A percentile compares a stretch with the other conserved stretches of the same genome.
Conservation (phyloP, 37 sponge, comb jelly and placozoan genomes). For the Lycopodina hypogea region DNA sequence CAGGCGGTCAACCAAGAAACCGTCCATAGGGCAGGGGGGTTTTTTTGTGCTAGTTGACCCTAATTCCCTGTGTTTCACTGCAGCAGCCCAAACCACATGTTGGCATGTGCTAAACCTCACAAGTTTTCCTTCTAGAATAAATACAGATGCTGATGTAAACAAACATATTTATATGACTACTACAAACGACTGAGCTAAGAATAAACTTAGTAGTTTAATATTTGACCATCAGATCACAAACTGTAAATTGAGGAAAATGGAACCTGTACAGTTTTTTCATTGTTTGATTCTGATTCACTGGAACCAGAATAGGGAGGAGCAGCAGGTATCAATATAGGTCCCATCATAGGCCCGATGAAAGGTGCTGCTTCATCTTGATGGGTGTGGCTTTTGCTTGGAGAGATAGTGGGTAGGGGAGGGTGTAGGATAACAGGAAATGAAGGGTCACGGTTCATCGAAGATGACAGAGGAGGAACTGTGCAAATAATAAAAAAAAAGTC, state of each 20-base stretch:
- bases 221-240: not conserved
- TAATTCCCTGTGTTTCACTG: too few relatives aligned
- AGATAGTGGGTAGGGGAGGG: slow-evolving; percentile 31
- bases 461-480: not conserved
- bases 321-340: slow-evolving; percentile 15
- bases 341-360: not conserved
- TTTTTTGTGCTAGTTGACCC: too few relatives aligned
- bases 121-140: too few relatives aligned
- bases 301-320: slow-evolving; percentile 26
- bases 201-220: not conserved
- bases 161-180: too few relatives aligned
- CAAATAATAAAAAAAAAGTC: not conserved
- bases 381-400: slow-evolving; percentile 8
- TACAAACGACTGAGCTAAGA: too few relatives aligned
- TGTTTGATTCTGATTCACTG: slow-evolving; percentile 1
- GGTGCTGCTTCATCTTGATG: not conserved
- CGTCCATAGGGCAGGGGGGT: too few relatives aligned
- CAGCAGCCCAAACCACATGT: too few relatives aligned
- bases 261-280: not conserved
- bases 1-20: too few relatives aligned
- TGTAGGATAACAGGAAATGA: slow-evolving; percentile 41
- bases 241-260: slow-evolving; percentile 6
- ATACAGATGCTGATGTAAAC: too few relatives aligned
- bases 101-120: too few relatives aligned
- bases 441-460: not conserved